Base-by-base conservation (phyloP, 2,797 vertebrate genomes). In the Atherinosoma microstoma region DNA sequence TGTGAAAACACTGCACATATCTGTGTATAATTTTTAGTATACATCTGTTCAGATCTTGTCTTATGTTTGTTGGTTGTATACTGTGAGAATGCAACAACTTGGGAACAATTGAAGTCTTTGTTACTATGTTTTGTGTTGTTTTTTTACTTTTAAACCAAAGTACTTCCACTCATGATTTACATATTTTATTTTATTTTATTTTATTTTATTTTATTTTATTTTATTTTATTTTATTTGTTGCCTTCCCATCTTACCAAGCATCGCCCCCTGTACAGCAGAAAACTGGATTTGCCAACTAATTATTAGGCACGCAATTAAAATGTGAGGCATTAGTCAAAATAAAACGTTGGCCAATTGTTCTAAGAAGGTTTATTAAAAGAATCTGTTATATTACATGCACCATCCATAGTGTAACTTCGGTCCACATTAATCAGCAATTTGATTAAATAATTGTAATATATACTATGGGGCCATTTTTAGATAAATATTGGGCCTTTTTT, bases 331-430 rank as follows among this genome's bases (percentile, higher is more conserved):
- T 38, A 51, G 80, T 71, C 75, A 75, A 74, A 81, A 79, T 65
- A 78, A 67, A 59, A 67, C 59, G 36, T 74, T 53, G 47, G 74
- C 72, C 49, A 73, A 71, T 59, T 75, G 27, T 70, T 74, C 58
- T 32, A 27, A 27, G 59, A 54, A 36, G 36, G 27, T 67, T n/a
- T 82, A 77, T 79, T 71, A 73, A 66, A 65, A 58, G 79, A 87
- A 76, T 63, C 34, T 6, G 53, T 67, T 78, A 64, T 73, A 79
- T 80, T 85, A 79, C 86, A 89, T 91, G 79, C 60, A 68, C 76
- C n/a, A 18, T 30, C 34, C 69, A 72, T 54, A 32, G 63, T 70
- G 80, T 68, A 11, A 4, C 42, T 8, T n/a, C 1, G 7, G 45
- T 10, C 2, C 45, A 76, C 11, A 24, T 11, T 24, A 22, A 24